phyloP scores from a whole-genome alignment of 2,888 invertebrate species.

The Dryococelus australis region DNA sequence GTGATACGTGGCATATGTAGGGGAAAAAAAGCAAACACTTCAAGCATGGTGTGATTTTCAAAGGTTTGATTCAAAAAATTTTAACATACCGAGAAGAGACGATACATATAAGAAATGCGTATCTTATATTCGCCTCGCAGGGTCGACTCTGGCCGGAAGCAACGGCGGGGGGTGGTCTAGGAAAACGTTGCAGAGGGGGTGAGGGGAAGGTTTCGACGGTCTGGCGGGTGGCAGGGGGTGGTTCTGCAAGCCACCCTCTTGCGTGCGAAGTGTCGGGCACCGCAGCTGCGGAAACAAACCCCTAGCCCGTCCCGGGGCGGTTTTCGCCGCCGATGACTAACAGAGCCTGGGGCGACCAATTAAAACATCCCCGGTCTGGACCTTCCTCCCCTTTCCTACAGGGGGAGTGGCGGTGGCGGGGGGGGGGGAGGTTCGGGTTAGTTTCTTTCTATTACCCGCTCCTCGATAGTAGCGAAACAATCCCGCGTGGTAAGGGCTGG shows the following conservation, averaged over 20 bases:
- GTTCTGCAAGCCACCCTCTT: background rate
- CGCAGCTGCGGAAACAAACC: background rate
- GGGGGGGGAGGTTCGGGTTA: background rate
- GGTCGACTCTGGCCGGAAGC: too few relatives aligned
- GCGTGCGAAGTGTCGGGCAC: background rate
- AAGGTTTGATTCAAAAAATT: too few relatives aligned
- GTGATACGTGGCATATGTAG: too few relatives aligned
- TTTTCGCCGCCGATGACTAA: background rate
- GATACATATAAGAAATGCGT: too few relatives aligned
- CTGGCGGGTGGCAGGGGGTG: background rate
- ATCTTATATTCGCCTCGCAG: too few relatives aligned
- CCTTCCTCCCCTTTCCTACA: background rate
- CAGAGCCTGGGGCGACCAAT: background rate
- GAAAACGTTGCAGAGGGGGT: too few relatives aligned
- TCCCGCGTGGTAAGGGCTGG: too few relatives aligned
- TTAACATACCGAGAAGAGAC: too few relatives aligned
- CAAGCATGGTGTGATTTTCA: too few relatives aligned
- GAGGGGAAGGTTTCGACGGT: too few relatives aligned
- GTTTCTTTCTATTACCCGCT: constrained; percentile 6
- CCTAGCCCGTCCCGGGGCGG: background rate
- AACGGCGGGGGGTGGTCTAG: too few relatives aligned
- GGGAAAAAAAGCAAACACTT: too few relatives aligned
- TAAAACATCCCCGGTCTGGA: background rate
- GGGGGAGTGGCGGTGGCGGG: background rate
- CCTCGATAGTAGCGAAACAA: background rate